phyloP scores from a whole-genome alignment of 1,140 invertebrate species.

The Micrasema minimum region DNA sequence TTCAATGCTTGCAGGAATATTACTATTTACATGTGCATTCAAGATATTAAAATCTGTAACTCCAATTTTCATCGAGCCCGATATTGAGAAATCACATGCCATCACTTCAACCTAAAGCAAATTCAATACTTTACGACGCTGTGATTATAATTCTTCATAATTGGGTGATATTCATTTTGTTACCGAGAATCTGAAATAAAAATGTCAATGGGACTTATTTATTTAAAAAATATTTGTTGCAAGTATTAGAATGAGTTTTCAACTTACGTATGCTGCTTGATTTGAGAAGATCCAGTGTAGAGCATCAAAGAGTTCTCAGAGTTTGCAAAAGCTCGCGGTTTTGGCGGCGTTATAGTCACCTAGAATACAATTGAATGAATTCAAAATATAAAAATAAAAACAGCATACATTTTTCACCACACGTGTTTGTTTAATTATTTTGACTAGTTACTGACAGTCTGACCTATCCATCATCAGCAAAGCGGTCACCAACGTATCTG shows the following conservation, averaged over 20 bases:
- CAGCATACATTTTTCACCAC: no score
- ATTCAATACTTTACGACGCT: no score
- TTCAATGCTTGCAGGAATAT: slow-evolving; percentile 70
- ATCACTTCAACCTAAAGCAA: slow-evolving; percentile 61
- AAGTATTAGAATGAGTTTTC: no score
- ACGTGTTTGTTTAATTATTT: no score
- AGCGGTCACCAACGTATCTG: no score
- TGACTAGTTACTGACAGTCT: no score
- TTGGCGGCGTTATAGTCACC: slow-evolving; percentile 39
- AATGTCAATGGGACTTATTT: no score
- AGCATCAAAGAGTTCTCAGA: slow-evolving; percentile 50
- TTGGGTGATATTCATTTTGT: no score
- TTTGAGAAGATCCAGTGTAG: slow-evolving; percentile 34
- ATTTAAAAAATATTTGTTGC: no score
- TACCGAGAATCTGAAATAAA: neutral
- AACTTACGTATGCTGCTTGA: slow-evolving; percentile 29
- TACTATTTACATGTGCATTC: slow-evolving; percentile 68
- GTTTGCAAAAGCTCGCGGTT: slow-evolving; percentile 48
- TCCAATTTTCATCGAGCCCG: slow-evolving; percentile 81
- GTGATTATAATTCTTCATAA: no score
- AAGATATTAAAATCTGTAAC: slow-evolving; percentile 77
- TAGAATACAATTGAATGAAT: no score
- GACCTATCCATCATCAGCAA: no score
- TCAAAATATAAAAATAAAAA: slow-evolving; percentile 26
- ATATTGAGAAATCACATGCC: slow-evolving; percentile 70